Conservation (phyloP, 2,797 vertebrate genomes). For the Ateles fusciceps region DNA sequence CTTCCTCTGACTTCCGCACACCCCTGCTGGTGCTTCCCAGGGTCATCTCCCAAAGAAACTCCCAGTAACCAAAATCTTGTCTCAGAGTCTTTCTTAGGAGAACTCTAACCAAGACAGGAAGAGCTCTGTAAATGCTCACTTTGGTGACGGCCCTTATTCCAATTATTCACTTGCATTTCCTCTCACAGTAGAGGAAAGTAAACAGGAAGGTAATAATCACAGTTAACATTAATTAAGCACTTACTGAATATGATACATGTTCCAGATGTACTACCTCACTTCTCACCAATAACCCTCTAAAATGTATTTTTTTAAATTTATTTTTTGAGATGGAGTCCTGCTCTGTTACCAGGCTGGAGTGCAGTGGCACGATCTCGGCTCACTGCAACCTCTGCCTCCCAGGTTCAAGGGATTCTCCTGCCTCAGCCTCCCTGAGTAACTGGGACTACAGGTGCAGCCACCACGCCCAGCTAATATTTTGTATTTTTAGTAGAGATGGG, state of each 20-base stretch:
- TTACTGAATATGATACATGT: neutral
- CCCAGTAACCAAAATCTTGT: neutral
- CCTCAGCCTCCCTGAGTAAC: no score
- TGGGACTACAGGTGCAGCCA: no score
- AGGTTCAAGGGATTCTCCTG: no score
- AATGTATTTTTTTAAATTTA: neutral
- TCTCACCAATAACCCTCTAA: neutral
- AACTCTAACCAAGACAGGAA: neutral
- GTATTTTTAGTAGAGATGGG: neutral
- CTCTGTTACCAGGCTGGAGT: no score
- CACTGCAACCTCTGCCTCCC: no score
- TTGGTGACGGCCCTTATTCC: neutral
- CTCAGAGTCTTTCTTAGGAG: neutral
- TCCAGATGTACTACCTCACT: neutral
- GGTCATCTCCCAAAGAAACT: neutral
- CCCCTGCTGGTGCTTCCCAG: neutral
- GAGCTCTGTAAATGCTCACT: neutral
- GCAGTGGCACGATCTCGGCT: no score
- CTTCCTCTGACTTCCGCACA: fast-evolving
- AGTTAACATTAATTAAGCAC: neutral
- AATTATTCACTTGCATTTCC: neutral
- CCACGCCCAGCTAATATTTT: neutral
- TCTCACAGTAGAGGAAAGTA: neutral
- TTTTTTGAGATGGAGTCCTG: no score
- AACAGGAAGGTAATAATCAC: neutral